Base-by-base conservation (phyloP, 2,888 invertebrate genomes). In the Cartodere bifasciata region DNA sequence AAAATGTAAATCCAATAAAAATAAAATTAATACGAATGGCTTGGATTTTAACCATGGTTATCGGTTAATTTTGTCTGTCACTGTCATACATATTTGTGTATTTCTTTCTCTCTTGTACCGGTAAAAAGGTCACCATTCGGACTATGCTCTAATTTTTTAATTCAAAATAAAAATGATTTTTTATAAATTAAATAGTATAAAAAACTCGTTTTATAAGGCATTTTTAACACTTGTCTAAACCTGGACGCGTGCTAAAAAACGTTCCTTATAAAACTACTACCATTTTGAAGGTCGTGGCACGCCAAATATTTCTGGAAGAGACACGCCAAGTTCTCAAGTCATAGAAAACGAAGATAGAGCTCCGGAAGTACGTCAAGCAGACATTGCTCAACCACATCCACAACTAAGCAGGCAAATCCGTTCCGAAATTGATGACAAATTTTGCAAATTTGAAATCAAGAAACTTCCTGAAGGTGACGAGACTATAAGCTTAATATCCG, bases 371-470 rank as follows among this genome's bases (percentile, higher is more conserved):
- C 38, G 52, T 21, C 53, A 46, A 35, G 45, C 40, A 2, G 50
- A 46, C 28, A 56, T 63, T 17, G 64, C 66, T 9, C 63, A 62
- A 4, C 62, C 63, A 52, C 67, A 44, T 14, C 42, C 55, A 16
- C 39, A 45, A 23, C 43, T 52, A 32, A 72, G 68, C 38, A 86
- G 86, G 50, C 85, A 87, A 58, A 85, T 87, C 16, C 70, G 91
- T 3, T 91, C 90, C 34, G 95, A 97, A 49, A 90, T 97, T 35
- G 94, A 95, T 47, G 97, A 97, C 47, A 91, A 94, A 56, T 97
- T 97, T 67, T 94, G 95, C 57, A 94, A 95, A 63, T 97, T 97
- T 59, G 94, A 94, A 56, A 87, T 97, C 17, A 90, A 85, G 62
- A 77, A 78, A 51, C 56, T 78, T 31, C 55, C 72, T 43, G 73